Conservation (phyloP, 2,888 invertebrate species). For the Hoplodrina ambigua region DNA sequence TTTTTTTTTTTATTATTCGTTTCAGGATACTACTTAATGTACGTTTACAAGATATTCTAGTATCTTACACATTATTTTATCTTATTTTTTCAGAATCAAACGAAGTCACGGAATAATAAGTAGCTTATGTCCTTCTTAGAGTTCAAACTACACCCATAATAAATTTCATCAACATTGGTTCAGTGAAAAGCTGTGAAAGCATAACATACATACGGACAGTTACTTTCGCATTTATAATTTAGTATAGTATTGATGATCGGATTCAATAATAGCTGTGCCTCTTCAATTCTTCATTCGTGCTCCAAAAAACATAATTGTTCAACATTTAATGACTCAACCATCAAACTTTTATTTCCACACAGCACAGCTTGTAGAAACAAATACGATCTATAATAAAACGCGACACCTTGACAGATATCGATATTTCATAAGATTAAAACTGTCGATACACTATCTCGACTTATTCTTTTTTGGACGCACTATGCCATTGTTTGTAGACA, state of each 20-base stretch:
- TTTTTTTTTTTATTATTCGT: neutral
- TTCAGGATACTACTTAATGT: too few relatives aligned
- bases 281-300: neutral
- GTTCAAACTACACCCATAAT: too few relatives aligned
- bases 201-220: too few relatives aligned
- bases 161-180: too few relatives aligned
- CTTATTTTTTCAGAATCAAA: too few relatives aligned
- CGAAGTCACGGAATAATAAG: too few relatives aligned
- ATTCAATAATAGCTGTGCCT: neutral
- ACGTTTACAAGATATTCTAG: too few relatives aligned
- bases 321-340: conserved; percentile 26
- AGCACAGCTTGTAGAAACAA: conserved; percentile 54
- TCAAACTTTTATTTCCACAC: conserved; percentile 53
- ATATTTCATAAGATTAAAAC: conserved; percentile 72
- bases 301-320: conserved; percentile 15
- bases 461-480: conserved; percentile 86
- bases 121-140: too few relatives aligned
- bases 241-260: too few relatives aligned
- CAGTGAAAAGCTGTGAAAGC: too few relatives aligned
- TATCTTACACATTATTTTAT: too few relatives aligned
- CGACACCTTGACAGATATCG: conserved; percentile 70
- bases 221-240: too few relatives aligned
- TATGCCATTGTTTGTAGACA: conserved; percentile 88
- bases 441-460: conserved; percentile 73
- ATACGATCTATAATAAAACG: conserved; percentile 64